Evolutionary conservation across 2,888 invertebrate genomes (phyloP), one percentile per base, ranked within the genome.

Genomic region (Watsonalla binaria): DNA sequence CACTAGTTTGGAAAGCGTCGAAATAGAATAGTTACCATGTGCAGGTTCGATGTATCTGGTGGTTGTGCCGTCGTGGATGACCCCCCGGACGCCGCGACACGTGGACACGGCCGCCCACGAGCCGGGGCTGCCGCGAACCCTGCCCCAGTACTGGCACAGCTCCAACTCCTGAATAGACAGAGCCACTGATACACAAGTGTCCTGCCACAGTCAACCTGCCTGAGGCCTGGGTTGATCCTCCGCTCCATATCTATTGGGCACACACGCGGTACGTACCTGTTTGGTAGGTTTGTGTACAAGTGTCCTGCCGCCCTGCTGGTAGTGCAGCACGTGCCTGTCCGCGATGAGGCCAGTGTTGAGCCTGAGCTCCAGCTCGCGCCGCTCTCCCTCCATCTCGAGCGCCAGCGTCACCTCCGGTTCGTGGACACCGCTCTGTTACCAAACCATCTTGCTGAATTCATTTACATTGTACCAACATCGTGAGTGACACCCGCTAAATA

Each of bases 61-160:
- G 57, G 93, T 92, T 57, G 91, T 78, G 37, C 96, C 97, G 77
- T 97, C 96, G 78, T 93, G 96, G 59, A 97, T 92, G 58, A 96
- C 92, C 6, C 97, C 97, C 51, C 94, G 93, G 46, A 94, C 82
- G 49, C 95, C 95, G 52, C 92, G 85, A 77, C 97, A 97, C 5
- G 97, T 97, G 51, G 97, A 97, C 51, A 97, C 77, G 0, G 97
- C 97, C 53, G 93, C 97, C 94, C 95, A 95, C 5, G 97, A 97
- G 54, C 92, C 89, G 1, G 92, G 90, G 63, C 92, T 90, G 56
- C 93, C 94, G 59, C 95, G 91, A 53, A 97, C 92, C 60, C 91
- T 92, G 55, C 97, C 97, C 69, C 93, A 92, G 76, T 96, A 96
- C 76, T 96, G 95, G 78, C 96, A 96, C 68, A 94, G 78, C 68